phyloP scores from a whole-genome alignment of 1,140 invertebrate genomes.

The Bombus vancouverensis region DNA sequence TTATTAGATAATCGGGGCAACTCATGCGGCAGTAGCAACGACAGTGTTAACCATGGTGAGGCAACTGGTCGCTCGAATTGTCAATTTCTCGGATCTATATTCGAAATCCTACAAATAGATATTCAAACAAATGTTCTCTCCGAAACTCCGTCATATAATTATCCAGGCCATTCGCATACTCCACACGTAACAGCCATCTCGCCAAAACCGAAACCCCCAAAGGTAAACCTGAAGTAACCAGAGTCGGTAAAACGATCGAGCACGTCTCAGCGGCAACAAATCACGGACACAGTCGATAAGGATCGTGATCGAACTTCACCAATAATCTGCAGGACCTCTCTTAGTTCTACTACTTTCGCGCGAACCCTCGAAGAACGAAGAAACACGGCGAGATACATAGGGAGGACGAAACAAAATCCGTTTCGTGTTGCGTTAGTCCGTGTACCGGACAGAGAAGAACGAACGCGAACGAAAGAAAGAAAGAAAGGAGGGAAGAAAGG shows the following conservation, averaged over 20 bases:
- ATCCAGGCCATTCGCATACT: too few relatives aligned
- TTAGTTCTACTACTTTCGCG: constrained; percentile 6
- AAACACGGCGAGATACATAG: not conserved
- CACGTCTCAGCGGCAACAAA: constrained; percentile 29
- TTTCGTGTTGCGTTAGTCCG: constrained; percentile 19
- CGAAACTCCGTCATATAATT: too few relatives aligned
- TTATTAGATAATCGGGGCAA: too few relatives aligned
- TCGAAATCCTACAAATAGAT: not conserved
- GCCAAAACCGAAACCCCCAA: not conserved
- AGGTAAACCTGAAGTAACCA: not conserved
- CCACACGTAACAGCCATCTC: too few relatives aligned
- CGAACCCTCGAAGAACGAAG: not conserved
- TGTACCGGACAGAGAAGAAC: not conserved
- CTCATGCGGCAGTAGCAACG: too few relatives aligned
- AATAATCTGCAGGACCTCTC: not conserved
- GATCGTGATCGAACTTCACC: constrained; percentile 40
- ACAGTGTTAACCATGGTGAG: not conserved
- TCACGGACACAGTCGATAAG: constrained; percentile 44
- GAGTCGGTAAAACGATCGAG: not conserved
- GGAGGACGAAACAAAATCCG: not conserved
- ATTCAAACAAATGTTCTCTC: too few relatives aligned
- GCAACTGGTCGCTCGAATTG: not conserved
- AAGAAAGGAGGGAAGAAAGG: constrained; percentile 15
- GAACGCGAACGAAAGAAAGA: not conserved
- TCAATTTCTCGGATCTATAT: not conserved